Percentiles rank a stretch among this genome's conserved stretches.
Conservation (phyloP, 2,888 invertebrate genomes). For the Lepidochitona cinerea region DNA sequence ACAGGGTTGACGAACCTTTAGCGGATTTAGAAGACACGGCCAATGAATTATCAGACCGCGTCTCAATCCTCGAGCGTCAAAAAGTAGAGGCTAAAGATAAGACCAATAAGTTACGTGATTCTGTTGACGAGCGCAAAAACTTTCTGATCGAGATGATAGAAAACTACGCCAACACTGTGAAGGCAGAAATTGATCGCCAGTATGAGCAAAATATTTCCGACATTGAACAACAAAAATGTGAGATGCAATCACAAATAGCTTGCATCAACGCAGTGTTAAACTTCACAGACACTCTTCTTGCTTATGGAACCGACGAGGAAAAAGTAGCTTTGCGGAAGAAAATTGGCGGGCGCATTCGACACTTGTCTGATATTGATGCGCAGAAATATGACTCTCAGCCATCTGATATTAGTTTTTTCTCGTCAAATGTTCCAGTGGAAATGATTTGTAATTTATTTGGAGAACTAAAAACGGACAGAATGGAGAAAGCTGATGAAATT, state of each 20-base stretch:
- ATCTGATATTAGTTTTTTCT: constrained; percentile 17
- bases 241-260: constrained; percentile 46
- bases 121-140: constrained; percentile 41
- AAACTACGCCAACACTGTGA: constrained; percentile 51
- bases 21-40: constrained; percentile 31
- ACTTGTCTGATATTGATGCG: constrained; percentile 50
- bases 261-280: constrained; percentile 54
- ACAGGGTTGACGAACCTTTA: constrained; percentile 49
- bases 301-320: constrained; percentile 59
- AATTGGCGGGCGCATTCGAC: constrained; percentile 52
- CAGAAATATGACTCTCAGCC: constrained; percentile 18
- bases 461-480: constrained; percentile 25
- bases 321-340: constrained; percentile 58
- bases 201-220: constrained; percentile 43
- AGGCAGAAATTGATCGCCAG: constrained; percentile 48
- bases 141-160: constrained; percentile 48
- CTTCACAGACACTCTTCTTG: constrained; percentile 54
- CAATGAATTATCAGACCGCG: constrained; percentile 26
- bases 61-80: constrained; percentile 28
- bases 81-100: neutral
- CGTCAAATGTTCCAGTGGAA: constrained; percentile 49
- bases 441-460: constrained; percentile 60
- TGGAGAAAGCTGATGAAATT: neutral
- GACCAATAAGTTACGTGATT: neutral
- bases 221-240: constrained; percentile 38